These are phyloP conservation scores for Drosophila micromelanica DNA, from an alignment of 1,140 invertebrate species.

Conservation along the genomic window DNA sequence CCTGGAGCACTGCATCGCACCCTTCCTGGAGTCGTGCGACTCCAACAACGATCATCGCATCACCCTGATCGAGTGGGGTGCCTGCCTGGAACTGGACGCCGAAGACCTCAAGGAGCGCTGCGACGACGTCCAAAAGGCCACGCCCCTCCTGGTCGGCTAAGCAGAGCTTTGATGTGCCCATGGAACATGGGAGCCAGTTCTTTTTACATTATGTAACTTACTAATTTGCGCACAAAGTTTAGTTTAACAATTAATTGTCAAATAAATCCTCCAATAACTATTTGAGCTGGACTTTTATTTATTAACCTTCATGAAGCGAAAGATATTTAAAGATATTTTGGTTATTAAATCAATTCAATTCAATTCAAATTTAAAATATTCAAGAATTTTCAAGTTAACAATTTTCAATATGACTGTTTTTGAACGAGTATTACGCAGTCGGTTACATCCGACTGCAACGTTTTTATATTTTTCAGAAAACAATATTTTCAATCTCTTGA, in stretches of 20 bases:
- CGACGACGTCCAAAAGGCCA: constrained; percentile 73
- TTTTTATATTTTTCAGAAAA: no score
- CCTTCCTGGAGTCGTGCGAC: constrained; percentile 97
- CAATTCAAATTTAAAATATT: no score
- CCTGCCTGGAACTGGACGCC: constrained; percentile 93
- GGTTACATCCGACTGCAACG: no score
- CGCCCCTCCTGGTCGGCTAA: constrained; percentile 71
- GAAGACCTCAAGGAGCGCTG: constrained; percentile 79
- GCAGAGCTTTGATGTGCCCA: background rate
- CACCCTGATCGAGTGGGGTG: constrained; percentile 95
- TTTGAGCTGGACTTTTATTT: no score
- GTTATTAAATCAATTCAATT: no score
- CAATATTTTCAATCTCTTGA: no score
- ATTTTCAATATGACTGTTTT: no score
- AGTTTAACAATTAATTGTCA: constrained; percentile 52
- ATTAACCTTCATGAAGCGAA: no score
- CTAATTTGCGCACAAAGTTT: constrained; percentile 57
- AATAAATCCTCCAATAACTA: constrained; percentile 26
- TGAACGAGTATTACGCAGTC: no score
- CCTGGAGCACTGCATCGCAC: constrained; percentile 96
- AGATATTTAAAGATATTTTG: no score
- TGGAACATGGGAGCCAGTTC: background rate
- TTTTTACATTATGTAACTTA: constrained; percentile 29
- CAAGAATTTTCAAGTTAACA: no score
- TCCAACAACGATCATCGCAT: constrained; percentile 94